Evolutionary conservation across 2,888 invertebrate species (phyloP).

Genomic region (Lasioglossum vierecki): DNA sequence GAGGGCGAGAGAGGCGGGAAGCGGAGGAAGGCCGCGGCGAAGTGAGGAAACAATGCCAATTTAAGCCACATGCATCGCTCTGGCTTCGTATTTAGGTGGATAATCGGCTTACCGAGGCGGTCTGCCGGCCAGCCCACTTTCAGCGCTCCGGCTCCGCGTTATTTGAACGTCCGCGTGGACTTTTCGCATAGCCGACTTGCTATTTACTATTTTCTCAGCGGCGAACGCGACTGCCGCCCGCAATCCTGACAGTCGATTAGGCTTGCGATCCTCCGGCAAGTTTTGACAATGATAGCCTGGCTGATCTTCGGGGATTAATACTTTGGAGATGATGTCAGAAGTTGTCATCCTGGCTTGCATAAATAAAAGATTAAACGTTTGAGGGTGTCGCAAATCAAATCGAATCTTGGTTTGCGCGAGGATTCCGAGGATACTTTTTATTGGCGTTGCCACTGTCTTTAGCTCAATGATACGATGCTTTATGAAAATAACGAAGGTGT

Average conservation of each 20-base stretch:
- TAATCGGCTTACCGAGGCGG: slow-evolving; percentile 82
- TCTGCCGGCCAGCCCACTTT: slow-evolving; percentile 71
- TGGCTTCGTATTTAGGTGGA: slow-evolving; percentile 84
- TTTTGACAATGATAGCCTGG: neutral
- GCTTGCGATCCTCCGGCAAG: neutral
- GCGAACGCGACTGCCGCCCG: neutral
- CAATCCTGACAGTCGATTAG: neutral
- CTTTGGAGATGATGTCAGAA: neutral
- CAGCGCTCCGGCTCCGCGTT: slow-evolving; percentile 54
- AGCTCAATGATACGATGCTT: no score
- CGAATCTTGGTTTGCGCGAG: neutral
- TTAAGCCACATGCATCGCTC: slow-evolving; percentile 82
- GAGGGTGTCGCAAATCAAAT: neutral
- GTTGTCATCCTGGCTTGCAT: neutral
- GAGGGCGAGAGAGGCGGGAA: slow-evolving; percentile 35
- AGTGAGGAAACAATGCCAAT: slow-evolving; percentile 75
- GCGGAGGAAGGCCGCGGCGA: slow-evolving; percentile 30
- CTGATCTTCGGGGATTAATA: neutral
- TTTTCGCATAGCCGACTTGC: neutral
- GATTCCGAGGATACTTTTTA: neutral
- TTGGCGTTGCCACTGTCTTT: neutral
- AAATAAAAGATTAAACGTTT: neutral
- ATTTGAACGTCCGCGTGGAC: slow-evolving; percentile 13
- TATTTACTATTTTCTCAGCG: neutral
- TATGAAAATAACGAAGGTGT: no score